Conservation (phyloP, 2,113 vertebrate genomes). For the Macquaria ambigua region DNA sequence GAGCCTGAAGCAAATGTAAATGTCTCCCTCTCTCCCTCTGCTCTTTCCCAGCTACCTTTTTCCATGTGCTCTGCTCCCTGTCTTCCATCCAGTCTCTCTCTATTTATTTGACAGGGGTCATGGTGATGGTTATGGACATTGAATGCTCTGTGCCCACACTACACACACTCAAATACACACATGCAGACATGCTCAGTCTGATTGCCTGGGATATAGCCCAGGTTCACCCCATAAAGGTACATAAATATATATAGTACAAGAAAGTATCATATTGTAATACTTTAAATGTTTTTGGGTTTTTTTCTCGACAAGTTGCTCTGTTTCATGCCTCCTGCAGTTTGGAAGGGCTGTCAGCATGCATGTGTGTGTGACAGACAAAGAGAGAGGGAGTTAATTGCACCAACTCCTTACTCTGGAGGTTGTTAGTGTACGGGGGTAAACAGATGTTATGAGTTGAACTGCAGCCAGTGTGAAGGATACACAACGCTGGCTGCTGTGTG, state of each 20-base stretch:
- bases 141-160: conserved; percentile 67
- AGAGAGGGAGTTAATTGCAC: conserved; percentile 63
- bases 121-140: conserved; percentile 75
- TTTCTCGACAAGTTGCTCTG: conserved; percentile 45
- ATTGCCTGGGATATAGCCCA: conserved; percentile 66
- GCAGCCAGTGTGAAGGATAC: conserved; percentile 68
- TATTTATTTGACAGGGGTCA: conserved; percentile 76
- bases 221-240: conserved; percentile 64
- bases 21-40: conserved; percentile 12
- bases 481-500: conserved; percentile 35
- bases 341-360: conserved; percentile 22
- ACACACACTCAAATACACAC: conserved; percentile 31
- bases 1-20: conserved; percentile 24
- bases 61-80: conserved; percentile 67
- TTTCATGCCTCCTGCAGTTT: conserved; percentile 69
- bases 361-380: conserved; percentile 38
- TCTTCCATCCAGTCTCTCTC: conserved; percentile 70
- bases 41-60: conserved; percentile 55
- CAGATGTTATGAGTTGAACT: conserved; percentile 75
- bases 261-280: conserved; percentile 65
- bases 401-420: conserved; percentile 57
- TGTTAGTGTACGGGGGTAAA: conserved; percentile 65
- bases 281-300: conserved; percentile 43
- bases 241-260: conserved; percentile 56
- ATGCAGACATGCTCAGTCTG: conserved; percentile 42